These are phyloP conservation scores for Heliconius nattereri DNA, from an alignment of 1,140 invertebrate genomes.

Conservation along the genomic window DNA sequence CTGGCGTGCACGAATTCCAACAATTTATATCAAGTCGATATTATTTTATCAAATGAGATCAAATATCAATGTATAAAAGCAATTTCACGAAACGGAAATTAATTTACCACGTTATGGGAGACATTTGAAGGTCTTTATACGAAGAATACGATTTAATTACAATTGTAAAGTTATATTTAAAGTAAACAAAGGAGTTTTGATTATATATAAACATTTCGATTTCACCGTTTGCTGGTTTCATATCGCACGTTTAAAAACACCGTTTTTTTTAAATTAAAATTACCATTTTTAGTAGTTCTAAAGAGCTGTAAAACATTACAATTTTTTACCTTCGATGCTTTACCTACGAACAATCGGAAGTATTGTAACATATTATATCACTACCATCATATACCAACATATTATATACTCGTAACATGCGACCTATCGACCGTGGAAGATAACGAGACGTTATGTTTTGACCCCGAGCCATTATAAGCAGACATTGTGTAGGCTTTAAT, in stretches of 20 bases:
- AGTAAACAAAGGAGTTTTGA: neutral
- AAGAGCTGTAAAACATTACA: no score
- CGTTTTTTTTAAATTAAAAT: no score
- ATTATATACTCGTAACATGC: no score
- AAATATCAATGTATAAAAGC: slow-evolving; percentile 33
- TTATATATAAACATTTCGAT: neutral
- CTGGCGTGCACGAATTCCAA: slow-evolving; percentile 38
- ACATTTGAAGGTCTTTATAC: neutral
- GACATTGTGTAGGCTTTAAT: slow-evolving; percentile 47
- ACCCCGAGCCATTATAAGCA: slow-evolving; percentile 35
- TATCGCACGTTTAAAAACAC: neutral
- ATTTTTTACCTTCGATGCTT: no score
- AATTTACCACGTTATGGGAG: slow-evolving; percentile 24
- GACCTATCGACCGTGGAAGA: neutral
- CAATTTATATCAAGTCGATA: slow-evolving; percentile 41
- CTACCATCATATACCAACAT: no score
- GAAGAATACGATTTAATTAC: neutral
- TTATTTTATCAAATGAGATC: slow-evolving; percentile 44
- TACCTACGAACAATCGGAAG: no score
- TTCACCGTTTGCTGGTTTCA: neutral
- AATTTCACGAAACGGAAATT: slow-evolving; percentile 43
- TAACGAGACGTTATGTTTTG: slow-evolving; percentile 12
- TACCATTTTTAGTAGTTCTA: no score
- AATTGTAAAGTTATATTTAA: neutral
- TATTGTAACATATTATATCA: no score